Conservation (phyloP, 2,888 invertebrate genomes). For the Drosophila hamatofila region DNA sequence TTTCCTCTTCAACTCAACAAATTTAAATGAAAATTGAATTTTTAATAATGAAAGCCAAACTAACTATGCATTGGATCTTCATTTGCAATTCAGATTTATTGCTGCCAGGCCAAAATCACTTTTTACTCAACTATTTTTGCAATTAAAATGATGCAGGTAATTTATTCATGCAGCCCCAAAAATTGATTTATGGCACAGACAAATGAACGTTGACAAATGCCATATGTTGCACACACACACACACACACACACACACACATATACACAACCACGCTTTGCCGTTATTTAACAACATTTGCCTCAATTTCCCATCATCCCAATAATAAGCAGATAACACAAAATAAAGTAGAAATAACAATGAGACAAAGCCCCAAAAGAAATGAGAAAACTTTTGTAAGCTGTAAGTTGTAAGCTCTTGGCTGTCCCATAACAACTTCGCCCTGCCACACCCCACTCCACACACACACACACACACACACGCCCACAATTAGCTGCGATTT, state of each 20-base stretch:
- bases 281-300: constrained; percentile 5
- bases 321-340: constrained; percentile 66
- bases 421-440: constrained; percentile 45
- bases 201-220: constrained; percentile 33
- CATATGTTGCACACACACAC: constrained; percentile 28
- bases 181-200: constrained; percentile 48
- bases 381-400: constrained; percentile 61
- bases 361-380: constrained; percentile 40
- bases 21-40: constrained; percentile 1
- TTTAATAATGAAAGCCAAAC: background rate
- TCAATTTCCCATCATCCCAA: constrained; percentile 52
- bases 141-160: constrained; percentile 51
- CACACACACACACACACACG: constrained; percentile 11
- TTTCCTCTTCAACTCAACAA: background rate
- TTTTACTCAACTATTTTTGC: constrained; percentile 26
- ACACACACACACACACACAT: background rate
- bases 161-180: constrained; percentile 39
- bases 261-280: background rate
- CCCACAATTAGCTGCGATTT: constrained; percentile 66
- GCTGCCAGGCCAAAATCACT: background rate
- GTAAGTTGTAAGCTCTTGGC: constrained; percentile 37
- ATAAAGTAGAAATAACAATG: constrained; percentile 34
- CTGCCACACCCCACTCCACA: constrained; percentile 13
- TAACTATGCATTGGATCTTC: background rate
- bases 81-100: constrained; percentile 18